A percentile compares a stretch with the other conserved stretches of the same genome.
Conservation (phyloP, 1,140 invertebrate genomes). For the Cepaea nemoralis region DNA sequence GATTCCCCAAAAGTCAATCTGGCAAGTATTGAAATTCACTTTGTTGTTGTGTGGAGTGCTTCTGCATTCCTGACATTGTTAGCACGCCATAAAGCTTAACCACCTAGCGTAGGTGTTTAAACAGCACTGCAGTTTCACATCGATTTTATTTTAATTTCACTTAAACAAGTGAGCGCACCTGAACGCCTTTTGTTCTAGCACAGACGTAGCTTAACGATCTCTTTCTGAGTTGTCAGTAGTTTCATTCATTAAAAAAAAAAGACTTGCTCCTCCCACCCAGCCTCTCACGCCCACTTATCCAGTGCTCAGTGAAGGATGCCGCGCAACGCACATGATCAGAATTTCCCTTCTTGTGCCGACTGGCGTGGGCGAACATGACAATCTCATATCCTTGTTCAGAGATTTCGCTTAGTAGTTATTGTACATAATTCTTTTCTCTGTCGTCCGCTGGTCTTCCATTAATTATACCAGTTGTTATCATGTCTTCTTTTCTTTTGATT, state of each 20-base stretch:
- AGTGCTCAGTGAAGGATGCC: not conserved
- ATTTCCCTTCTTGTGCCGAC: too few relatives aligned
- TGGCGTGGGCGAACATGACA: too few relatives aligned
- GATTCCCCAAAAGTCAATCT: not conserved
- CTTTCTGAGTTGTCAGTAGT: not conserved
- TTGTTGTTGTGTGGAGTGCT: conserved; percentile 20
- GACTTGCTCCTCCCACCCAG: not conserved
- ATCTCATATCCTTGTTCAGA: too few relatives aligned
- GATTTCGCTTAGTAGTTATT: too few relatives aligned
- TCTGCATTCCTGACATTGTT: conserved; percentile 36
- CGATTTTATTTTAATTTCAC: not conserved
- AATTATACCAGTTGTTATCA: too few relatives aligned
- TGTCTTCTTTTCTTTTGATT: too few relatives aligned
- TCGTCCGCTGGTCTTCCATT: too few relatives aligned
- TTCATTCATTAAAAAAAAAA: conserved; percentile 5
- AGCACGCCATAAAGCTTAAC: conserved; percentile 3
- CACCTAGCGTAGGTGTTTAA: conserved; percentile 4
- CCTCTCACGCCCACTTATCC: not conserved
- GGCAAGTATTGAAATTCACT: conserved; percentile 5
- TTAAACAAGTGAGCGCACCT: not conserved
- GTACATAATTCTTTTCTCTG: too few relatives aligned
- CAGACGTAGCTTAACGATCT: not conserved
- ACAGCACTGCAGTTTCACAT: not conserved
- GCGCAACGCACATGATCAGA: too few relatives aligned
- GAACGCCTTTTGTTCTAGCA: not conserved